A percentile compares a stretch with the other conserved stretches of the same genome.
Evolutionary conservation across 35 echinoderm and acorn worm species (phyloP).

Genomic region (Apostichopus parvimensis): DNA sequence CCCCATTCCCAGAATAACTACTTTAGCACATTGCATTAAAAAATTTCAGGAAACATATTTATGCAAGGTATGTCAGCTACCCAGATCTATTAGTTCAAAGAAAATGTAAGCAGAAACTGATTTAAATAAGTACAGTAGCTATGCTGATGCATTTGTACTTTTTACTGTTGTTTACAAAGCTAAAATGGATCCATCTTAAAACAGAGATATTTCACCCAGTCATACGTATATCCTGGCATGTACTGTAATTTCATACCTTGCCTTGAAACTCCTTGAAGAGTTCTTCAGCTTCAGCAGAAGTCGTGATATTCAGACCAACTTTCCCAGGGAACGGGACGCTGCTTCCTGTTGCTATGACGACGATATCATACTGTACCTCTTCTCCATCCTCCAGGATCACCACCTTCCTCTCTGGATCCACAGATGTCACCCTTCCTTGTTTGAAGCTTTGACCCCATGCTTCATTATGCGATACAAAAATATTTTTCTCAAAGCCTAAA

Average conservation of each 20-base stretch:
- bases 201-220: no score
- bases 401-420: conserved; percentile 31
- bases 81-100: no score
- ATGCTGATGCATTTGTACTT: no score
- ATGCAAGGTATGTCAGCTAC: no score
- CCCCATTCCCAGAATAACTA: no score
- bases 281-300: conserved; percentile 22
- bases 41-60: no score
- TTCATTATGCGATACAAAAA: conserved; percentile 9
- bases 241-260: neutral
- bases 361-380: conserved; percentile 34
- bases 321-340: conserved; percentile 14
- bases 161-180: no score
- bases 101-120: no score
- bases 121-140: no score
- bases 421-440: conserved; percentile 32
- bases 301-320: conserved; percentile 11
- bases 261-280: neutral
- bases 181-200: no score
- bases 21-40: no score
- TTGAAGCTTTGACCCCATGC: conserved; percentile 25
- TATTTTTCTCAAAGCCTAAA: conserved; percentile 37
- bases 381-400: conserved; percentile 27
- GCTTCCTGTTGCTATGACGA: conserved; percentile 34
- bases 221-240: no score